phyloP scores from a whole-genome alignment of 2,113 vertebrate genomes.

The Columbina picui region DNA sequence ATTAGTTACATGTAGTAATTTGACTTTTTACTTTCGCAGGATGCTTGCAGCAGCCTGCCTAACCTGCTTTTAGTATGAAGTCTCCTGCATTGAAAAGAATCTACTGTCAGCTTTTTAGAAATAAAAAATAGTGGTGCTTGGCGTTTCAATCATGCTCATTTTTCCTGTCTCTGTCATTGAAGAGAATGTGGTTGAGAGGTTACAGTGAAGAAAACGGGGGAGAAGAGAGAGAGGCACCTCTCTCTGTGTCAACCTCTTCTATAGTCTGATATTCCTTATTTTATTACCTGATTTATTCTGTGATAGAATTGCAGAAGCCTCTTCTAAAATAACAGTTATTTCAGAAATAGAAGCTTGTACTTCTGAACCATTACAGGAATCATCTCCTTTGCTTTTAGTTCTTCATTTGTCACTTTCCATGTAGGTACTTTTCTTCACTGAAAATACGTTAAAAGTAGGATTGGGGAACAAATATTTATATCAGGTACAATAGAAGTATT shows the following conservation, averaged over 20 bases:
- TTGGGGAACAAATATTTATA: neutral
- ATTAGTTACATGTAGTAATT: neutral
- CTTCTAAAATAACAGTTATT: neutral
- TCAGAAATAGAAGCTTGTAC: neutral
- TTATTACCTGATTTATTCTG: conserved; percentile 10
- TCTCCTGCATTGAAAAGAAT: conserved; percentile 36
- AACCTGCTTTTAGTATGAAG: conserved; percentile 47
- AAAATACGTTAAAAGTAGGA: neutral
- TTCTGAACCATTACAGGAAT: neutral
- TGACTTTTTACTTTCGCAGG: conserved; percentile 40
- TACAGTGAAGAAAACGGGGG: neutral
- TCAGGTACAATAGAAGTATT: neutral
- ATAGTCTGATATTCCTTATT: neutral
- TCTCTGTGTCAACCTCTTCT: neutral
- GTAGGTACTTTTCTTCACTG: neutral
- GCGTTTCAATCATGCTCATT: conserved; percentile 63
- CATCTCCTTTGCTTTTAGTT: neutral
- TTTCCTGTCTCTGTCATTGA: conserved; percentile 51
- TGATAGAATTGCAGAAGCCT: neutral
- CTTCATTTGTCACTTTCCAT: neutral
- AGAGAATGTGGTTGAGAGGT: conserved; percentile 36
- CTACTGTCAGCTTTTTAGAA: conserved; percentile 52
- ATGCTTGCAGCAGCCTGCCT: conserved; percentile 52
- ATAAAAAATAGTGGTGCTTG: conserved; percentile 26
- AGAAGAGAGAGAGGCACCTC: neutral